Base-by-base conservation (phyloP, 2,113 vertebrate genomes). In the Burhinus bistriatus region DNA sequence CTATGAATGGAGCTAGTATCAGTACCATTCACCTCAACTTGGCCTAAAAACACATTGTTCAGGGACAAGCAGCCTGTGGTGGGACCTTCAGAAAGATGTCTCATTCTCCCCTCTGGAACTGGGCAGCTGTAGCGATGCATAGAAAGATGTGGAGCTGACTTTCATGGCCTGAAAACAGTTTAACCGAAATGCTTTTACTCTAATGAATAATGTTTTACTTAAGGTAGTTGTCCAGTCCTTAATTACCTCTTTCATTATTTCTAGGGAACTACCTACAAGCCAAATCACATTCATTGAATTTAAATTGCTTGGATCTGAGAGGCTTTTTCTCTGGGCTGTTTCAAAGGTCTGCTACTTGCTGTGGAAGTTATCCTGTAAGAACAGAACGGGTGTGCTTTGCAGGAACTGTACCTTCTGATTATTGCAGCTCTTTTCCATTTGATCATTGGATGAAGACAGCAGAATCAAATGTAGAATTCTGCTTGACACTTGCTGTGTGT, bases 211-310 rank as follows among this genome's bases (percentile, higher is more conserved):
- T 69, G 44, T 82, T 91, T 87, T 90, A 79, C 87, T 85, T 87
- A 84, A 81, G 68, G 42, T 68, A 84, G 68, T 76, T 91, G 93
- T 90, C 87, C 95, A 91, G 84, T 80, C 87, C 93, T 91, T 94
- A 91, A 95, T 90, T 95, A 96, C 78, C 42, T 91, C 61, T 94
- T 96, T 96, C 91, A 91, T 91, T 96, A 94, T 81, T 96, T 95
- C 87, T 93, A 76, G 77, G 70, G 78, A 93, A 76, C 61, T 87
- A 81, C 79, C 61, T 93, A 88, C 65, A 83, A 93, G 49, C 81
- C 91, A 96, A 61, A 94, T 91, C 72, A 19, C 83, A 84, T 89
- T 94, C 72, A 68, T 11, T 89, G 89, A 84, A 91, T 92, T 94
- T 87, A 91, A 95, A 94, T 89, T 94, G 57, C 77, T 91, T 91